Conservation (phyloP, 2,888 invertebrate genomes). For the Auanema sp. region DNA sequence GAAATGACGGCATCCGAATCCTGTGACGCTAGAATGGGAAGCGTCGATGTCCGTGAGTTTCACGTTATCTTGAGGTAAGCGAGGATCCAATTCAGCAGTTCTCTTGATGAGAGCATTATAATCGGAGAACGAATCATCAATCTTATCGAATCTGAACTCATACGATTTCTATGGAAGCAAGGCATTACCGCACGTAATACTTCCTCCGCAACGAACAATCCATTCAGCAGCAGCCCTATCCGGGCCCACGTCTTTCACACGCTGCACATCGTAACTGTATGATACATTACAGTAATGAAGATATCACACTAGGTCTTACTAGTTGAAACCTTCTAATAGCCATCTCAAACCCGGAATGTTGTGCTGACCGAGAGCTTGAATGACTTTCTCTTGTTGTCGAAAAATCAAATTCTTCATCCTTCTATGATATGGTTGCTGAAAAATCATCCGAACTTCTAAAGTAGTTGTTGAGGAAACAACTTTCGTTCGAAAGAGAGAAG, state of each 20-base stretch:
- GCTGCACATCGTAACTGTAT: constrained; percentile 48
- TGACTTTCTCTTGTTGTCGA: constrained; percentile 30
- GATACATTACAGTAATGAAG: constrained; percentile 4
- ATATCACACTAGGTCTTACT: constrained; percentile 19
- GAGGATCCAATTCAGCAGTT: constrained; percentile 52
- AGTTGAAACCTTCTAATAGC: constrained; percentile 57
- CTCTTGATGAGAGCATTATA: constrained; percentile 48
- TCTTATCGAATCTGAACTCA: constrained; percentile 32
- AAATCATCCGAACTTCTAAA: too few species aligned
- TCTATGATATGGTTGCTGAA: too few species aligned
- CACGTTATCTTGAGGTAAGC: constrained; percentile 39
- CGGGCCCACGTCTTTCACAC: constrained; percentile 73
- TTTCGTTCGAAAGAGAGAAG: too few species aligned
- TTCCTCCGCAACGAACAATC: constrained; percentile 81
- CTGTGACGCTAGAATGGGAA: constrained; percentile 45
- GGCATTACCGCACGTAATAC: constrained; percentile 21
- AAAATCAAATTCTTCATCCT: constrained; percentile 4
- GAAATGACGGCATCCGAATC: constrained; percentile 52
- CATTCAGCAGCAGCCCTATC: constrained; percentile 92
- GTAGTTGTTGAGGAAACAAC: too few species aligned
- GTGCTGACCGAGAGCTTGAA: constrained; percentile 44
- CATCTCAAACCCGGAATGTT: constrained; percentile 53
- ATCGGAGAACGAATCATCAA: constrained; percentile 46
- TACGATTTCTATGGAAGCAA: neutral
- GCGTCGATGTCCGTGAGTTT: constrained; percentile 42